These are phyloP conservation scores for Tridacna crocea DNA, from an alignment of 2,888 invertebrate species.

Conservation along the genomic window DNA sequence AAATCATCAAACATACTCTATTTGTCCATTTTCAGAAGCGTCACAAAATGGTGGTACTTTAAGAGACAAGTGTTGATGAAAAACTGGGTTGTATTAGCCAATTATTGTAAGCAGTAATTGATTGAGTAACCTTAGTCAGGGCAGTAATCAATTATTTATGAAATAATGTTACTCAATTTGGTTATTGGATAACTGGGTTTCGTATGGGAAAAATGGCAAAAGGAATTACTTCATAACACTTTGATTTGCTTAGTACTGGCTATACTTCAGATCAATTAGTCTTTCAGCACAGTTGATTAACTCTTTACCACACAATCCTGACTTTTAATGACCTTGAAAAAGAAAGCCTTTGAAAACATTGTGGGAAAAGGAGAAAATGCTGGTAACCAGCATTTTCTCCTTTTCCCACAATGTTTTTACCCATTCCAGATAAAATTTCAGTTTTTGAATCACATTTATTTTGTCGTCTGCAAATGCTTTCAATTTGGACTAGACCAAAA, in stretches of 20 bases:
- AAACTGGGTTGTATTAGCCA: too few species aligned
- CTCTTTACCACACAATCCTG: not conserved
- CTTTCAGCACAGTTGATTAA: not conserved
- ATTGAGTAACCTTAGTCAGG: conserved; percentile 14
- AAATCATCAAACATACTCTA: too few species aligned
- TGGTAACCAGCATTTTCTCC: not conserved
- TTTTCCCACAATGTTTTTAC: not conserved
- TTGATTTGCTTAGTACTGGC: not conserved
- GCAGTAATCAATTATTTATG: conserved; percentile 21
- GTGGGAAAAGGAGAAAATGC: not conserved
- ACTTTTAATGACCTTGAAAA: not conserved
- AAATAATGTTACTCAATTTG: conserved; percentile 21
- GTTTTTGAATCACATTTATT: too few species aligned
- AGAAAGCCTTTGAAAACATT: not conserved
- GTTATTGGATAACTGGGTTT: conserved; percentile 16
- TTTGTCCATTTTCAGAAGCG: too few species aligned
- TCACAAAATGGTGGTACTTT: too few species aligned
- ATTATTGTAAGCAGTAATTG: not conserved
- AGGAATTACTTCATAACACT: conserved; percentile 18
- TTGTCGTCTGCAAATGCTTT: too few species aligned
- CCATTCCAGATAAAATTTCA: too few species aligned
- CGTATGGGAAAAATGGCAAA: conserved; percentile 3
- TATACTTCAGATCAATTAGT: too few species aligned
- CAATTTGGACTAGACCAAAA: not conserved
- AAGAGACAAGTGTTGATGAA: too few species aligned